phyloP scores from a whole-genome alignment of 2,797 vertebrate genomes.

The Labroides dimidiatus region DNA sequence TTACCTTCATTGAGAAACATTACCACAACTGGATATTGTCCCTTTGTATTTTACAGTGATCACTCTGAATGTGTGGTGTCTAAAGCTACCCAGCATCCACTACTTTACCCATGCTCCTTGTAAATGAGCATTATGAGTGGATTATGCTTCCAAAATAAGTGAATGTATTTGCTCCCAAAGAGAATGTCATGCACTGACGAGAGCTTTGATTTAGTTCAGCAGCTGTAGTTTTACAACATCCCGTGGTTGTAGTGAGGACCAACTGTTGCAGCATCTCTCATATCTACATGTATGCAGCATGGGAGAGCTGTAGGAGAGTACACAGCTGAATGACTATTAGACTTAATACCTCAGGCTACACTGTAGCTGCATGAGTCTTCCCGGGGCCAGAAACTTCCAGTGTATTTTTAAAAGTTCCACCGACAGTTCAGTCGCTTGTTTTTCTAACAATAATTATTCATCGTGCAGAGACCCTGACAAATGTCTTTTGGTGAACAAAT shows the following conservation, averaged over 20 bases:
- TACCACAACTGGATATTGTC: background rate
- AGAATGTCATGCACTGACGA: background rate
- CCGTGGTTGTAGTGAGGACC: background rate
- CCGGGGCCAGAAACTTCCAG: background rate
- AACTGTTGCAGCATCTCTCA: background rate
- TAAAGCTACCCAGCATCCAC: conserved; percentile 1
- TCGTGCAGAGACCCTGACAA: background rate
- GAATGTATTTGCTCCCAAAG: conserved; percentile 16
- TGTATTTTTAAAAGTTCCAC: background rate
- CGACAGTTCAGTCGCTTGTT: conserved; percentile 1
- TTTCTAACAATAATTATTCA: background rate
- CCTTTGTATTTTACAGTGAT: conserved; percentile 18
- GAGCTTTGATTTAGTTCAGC: conserved; percentile 1
- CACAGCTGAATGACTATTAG: conserved; percentile 2
- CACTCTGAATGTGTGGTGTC: conserved; percentile 19
- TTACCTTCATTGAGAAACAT: conserved; percentile 30
- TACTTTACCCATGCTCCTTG: background rate
- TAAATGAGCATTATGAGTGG: background rate
- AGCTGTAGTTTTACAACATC: background rate
- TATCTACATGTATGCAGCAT: conserved; percentile 12
- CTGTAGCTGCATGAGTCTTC: conserved; percentile 12
- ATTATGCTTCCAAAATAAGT: conserved; percentile 19
- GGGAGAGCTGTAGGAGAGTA: background rate
- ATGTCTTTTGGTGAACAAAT: background rate
- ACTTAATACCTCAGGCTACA: conserved; percentile 12